Conservation (phyloP, 2,888 invertebrate genomes). For the Pandemis cinnamomeana region DNA sequence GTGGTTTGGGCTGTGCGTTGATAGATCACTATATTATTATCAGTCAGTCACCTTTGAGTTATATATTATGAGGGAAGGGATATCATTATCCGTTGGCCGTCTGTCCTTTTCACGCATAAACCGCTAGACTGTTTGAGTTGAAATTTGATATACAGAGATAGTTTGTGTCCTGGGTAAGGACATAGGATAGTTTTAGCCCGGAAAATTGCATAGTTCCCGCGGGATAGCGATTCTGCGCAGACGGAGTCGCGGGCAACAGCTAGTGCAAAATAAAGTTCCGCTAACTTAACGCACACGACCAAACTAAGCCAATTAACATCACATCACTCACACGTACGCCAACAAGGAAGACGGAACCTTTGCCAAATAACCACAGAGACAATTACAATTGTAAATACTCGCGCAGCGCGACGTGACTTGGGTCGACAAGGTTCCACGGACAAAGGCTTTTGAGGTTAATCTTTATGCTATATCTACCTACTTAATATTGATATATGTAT, state of each 20-base stretch:
- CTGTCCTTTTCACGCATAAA: too few relatives aligned
- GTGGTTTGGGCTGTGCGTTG: too few relatives aligned
- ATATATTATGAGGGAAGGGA: too few relatives aligned
- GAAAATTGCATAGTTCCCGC: not conserved
- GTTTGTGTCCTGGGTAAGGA: too few relatives aligned
- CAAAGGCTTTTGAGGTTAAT: slow-evolving; percentile 6
- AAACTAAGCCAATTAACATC: slow-evolving; percentile 1
- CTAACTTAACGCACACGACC: not conserved
- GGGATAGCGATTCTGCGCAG: too few relatives aligned
- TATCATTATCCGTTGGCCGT: too few relatives aligned
- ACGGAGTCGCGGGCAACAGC: too few relatives aligned
- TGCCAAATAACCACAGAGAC: slow-evolving; percentile 46
- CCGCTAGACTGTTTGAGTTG: too few relatives aligned
- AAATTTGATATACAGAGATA: too few relatives aligned
- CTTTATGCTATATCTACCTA: not conserved
- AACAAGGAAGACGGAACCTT: slow-evolving; percentile 36
- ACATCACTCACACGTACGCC: not conserved
- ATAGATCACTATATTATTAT: too few relatives aligned
- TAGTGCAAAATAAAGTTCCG: not conserved
- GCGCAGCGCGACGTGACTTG: slow-evolving; percentile 44
- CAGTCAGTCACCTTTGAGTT: too few relatives aligned
- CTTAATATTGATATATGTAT: too few relatives aligned
- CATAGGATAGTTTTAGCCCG: not conserved
- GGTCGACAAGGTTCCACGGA: slow-evolving; percentile 35
- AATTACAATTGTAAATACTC: slow-evolving; percentile 48